Base-by-base conservation (phyloP, 53 echinoderm and acorn worm species). In the Echinometra lucunter region DNA sequence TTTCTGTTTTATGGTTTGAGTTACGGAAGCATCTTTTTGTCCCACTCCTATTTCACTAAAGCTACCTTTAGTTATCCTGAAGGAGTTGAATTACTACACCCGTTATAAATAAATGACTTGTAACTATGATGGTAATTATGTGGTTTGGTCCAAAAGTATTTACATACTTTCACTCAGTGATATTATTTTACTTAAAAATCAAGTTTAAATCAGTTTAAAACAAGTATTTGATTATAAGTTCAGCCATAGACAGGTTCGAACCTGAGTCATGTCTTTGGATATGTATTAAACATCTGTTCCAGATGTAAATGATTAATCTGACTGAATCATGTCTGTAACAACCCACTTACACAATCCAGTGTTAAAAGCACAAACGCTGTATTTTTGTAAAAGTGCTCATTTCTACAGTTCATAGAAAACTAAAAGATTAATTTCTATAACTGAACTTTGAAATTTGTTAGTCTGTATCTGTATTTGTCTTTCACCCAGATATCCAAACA, bases 401-500 rank as follows among this genome's bases (percentile, higher is more conserved):
- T 53, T 11, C 13, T 4, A 53, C 13, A 4, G 53, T 53, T 53
- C 13, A 11, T 9, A 53, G 34, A 34, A 69, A 69, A 69, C 30
- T 32, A 58, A 63, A 63, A 63, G 25, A 10, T 69, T 69, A 3
- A 28, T 69, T 4, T 2, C 11, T 23, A 8, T 12, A 57, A 32
- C 53, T 28, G 15, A 53, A 49, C 18, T 32, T 88, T 56, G 6
- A 21, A 32, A 37, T 75, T 72, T 17, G 13, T 15, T 3, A 21
- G 0, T 53, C 8, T 53, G 19, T 21, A 15, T 63, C 4, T 63
- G 63, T 63, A 23, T 4, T 94, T 94, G 23, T 66, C 87, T 74
- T 40, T 94, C 66, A 11, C 80, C 9, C 90, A 95, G 95, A 88
- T 56, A 94, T 30, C 72, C 72, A 44, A 94, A 96, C 35, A 88